Evolutionary conservation across 2,888 invertebrate species (phyloP), one percentile per base, ranked within the genome.

Genomic region (Geotrupes spiniger): DNA sequence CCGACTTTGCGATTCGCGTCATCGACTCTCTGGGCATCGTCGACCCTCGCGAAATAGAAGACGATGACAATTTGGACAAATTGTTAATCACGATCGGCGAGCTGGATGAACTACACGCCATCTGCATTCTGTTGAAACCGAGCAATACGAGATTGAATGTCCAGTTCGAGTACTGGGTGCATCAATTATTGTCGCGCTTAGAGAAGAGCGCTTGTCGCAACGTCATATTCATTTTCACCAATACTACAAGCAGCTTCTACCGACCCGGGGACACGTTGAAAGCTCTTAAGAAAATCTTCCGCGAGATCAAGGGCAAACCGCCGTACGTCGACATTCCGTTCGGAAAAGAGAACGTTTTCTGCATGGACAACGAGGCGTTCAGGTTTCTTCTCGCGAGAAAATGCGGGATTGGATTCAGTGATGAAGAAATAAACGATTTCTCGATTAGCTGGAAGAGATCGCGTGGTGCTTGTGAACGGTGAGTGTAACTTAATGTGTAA

Each of bases 61-160:
- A 65, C 37, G 52, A 63, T 16, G 42, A 46, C 9, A 68, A 68
- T 40, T 66, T 63, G 45, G 66, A 67, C 40, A 61, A 61, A 21
- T 62, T 69, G 21, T 50, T 56, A 6, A 25, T n/a, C 1, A 42
- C 38, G 11, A 31, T 56, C 2, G 52, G 41, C 1, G 49, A 48
- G 41, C 33, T 52, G 8, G 29, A 47, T 26, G 39, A 53, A 6
- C 12, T 56, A 4, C 43, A 54, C 38, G 56, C 49, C 8, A 54
- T 56, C 15, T 51, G 54, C 21, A 48, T 56, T n/a, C n/a, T 56
- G 39, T 37, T 56, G 14, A 56, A 56, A 27, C 54, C 56, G 2
- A 54, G 54, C 26, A 43, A 49, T 25, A 29, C 54, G 1, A 29
- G 52, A 27, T 11, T 52, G 9, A 56, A 48, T 2, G 52, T 52